Base-by-base conservation (phyloP, 2,797 vertebrate genomes). In the Perodicticus potto region DNA sequence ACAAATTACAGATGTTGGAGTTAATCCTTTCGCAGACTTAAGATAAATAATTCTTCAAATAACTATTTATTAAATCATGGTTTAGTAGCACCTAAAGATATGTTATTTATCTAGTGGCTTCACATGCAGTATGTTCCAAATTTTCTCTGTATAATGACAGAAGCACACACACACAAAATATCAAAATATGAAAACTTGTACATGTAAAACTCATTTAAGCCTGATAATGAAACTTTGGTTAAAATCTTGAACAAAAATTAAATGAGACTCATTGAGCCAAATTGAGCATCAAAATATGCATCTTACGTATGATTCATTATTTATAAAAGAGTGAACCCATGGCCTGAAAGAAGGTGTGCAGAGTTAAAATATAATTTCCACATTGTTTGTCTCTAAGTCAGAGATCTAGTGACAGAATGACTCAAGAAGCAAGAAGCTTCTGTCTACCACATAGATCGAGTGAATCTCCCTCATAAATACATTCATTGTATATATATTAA, bases 1-100 rank as follows among this genome's bases (percentile, higher is more conserved):
- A 89, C 67, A 81, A 96, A 95, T 81, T 89, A 53, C 49, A 93
- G 84, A 80, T 92, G 85, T 92, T 73, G 63, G 86, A 93, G 73
- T 86, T 92, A 89, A 85, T 94, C 22, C 65, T 94, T 78, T 78
- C 25, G 65, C 45, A 92, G 45, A 94, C 49, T 86, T 94, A 53
- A 91, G 49, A 27, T 22, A 86, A 32, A n/a, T 3, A 61, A 16
- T 86, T 92, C 37, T 91, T 96, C 78, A 96, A 91, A 72, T 82
- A 92, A 91, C 61, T 82, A 87, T 59, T 94, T 86, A 83, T 84
- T 86, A 91, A 95, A 77, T 73, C 81, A 77, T 92, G 77, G 22
- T 72, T 93, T 70, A 83, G 78, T 91, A 93, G 29, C 34, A 86
- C 29, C 9, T 65, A 94, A 22, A 63, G n/a, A 86, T 32, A 43